phyloP scores from a whole-genome alignment of 2,888 invertebrate genomes.

The Aspidiotus rigidus region DNA sequence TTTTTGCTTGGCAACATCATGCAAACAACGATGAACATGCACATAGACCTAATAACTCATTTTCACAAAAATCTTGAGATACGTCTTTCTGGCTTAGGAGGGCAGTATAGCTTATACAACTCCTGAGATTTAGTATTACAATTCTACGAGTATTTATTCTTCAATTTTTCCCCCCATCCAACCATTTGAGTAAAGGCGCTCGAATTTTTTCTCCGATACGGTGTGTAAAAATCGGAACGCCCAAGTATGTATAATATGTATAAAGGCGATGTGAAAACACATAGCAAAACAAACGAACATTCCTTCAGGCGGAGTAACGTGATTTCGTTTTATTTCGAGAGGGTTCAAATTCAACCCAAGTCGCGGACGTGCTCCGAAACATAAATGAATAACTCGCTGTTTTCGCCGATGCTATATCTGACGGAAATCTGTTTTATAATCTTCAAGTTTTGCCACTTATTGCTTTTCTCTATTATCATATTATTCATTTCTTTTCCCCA shows the following conservation, averaged over 20 bases:
- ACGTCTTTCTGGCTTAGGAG: no score
- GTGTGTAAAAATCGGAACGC: no score
- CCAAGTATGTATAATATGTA: neutral
- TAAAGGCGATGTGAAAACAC: neutral
- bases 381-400: slow-evolving; percentile 32
- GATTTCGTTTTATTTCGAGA: slow-evolving; percentile 33
- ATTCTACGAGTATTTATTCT: no score
- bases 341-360: slow-evolving; percentile 32
- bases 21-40: no score
- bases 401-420: slow-evolving; percentile 30
- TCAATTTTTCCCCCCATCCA: no score
- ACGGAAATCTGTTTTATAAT: slow-evolving; percentile 33
- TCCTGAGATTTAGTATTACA: no score
- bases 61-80: no score
- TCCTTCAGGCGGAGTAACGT: slow-evolving; percentile 32
- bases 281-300: slow-evolving; percentile 15
- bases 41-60: no score
- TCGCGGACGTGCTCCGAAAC: slow-evolving; percentile 33
- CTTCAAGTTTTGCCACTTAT: slow-evolving; percentile 33
- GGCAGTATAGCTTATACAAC: no score
- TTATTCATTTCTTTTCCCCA: slow-evolving; percentile 33
- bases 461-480: slow-evolving; percentile 34
- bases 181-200: no score
- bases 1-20: no score
- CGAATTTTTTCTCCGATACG: no score